Percentiles rank a stretch among this genome's conserved stretches.
phyloP scores from a whole-genome alignment of 2,113 vertebrate genomes.

The Buteo buteo region DNA sequence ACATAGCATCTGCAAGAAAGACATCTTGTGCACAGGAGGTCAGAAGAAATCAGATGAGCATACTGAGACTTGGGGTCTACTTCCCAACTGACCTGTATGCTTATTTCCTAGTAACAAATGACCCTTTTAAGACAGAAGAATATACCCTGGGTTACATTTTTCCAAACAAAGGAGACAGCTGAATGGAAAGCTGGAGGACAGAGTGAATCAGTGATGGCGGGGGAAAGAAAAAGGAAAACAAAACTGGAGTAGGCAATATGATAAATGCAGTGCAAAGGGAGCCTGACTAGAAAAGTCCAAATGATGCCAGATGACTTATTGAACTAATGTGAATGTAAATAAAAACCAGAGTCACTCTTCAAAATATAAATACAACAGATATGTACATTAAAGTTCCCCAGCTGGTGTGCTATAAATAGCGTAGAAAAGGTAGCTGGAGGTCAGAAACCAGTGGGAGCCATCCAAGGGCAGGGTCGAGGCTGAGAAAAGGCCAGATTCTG shows the following conservation, averaged over 20 bases:
- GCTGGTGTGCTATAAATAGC: not conserved
- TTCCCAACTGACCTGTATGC: not conserved
- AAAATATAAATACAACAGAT: not conserved
- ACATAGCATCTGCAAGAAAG: not conserved
- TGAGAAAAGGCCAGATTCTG: not conserved
- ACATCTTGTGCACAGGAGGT: not conserved
- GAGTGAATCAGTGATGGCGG: not conserved
- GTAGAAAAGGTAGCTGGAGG: not conserved
- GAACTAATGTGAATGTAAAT: not conserved
- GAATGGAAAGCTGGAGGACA: conserved; percentile 39
- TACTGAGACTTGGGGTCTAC: not conserved
- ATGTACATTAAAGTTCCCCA: not conserved
- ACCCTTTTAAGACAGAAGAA: not conserved
- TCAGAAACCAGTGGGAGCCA: not conserved
- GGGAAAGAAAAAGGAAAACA: not conserved
- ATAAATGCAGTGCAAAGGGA: not conserved
- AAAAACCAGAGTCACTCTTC: not conserved
- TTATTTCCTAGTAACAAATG: conserved; percentile 31
- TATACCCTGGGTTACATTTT: not conserved
- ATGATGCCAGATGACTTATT: not conserved
- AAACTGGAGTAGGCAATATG: not conserved
- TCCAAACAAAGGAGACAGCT: conserved; percentile 32
- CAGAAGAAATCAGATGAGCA: not conserved
- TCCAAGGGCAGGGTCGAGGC: not conserved
- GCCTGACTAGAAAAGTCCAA: not conserved